Base-by-base conservation (phyloP, 1,140 invertebrate species). In the Kradibia gibbosae region DNA sequence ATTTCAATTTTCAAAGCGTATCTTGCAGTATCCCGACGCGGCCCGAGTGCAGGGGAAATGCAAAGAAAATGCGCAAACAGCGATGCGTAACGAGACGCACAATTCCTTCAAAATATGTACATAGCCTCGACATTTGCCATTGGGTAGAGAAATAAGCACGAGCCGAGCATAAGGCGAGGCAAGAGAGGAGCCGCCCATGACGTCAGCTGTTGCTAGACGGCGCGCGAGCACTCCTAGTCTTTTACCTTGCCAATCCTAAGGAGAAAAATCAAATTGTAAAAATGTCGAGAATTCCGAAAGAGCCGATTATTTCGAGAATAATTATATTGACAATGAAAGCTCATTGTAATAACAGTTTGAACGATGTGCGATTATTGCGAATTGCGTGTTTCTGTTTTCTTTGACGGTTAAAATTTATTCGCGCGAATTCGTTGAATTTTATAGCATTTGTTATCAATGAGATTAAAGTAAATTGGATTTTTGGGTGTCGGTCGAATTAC, bases 31-130 rank as follows among this genome's bases (percentile, higher is more conserved):
- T 8, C 1, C 5, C 10, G 3, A 57, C 8, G 31, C 10, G 36
- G 17, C n/a, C 17, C 48, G 31, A 67, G 31, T n/a, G n/a, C n/a
- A 65, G 3, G 39, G 8, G 0, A 31, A 48, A 71, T 25, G 22
- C 34, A 57, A 36, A 48, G 45, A 36, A 62, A 65, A 82, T 72
- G 72, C 72, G 53, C 57, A 73, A 78, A 39, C 67, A 39, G 74
- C 60, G 67, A 78, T 78, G 78, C 80, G 67, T 82, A 78, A 82
- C 75, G 74, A 70, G 73, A 82, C 67, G 75, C 80, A 78, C 80
- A 82, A 82, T 72, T 82, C 55, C 57, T 77, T 81, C 39, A 60
- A 57, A 72, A 70, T 28, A 15, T 73, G 55, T 80, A 73, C 55
- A 80, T 80, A 79, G 50, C 28, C 15, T 70, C 45, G 48, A 78